Conservation (phyloP, 2,888 invertebrate genomes). For the Aspidiotus rigidus region DNA sequence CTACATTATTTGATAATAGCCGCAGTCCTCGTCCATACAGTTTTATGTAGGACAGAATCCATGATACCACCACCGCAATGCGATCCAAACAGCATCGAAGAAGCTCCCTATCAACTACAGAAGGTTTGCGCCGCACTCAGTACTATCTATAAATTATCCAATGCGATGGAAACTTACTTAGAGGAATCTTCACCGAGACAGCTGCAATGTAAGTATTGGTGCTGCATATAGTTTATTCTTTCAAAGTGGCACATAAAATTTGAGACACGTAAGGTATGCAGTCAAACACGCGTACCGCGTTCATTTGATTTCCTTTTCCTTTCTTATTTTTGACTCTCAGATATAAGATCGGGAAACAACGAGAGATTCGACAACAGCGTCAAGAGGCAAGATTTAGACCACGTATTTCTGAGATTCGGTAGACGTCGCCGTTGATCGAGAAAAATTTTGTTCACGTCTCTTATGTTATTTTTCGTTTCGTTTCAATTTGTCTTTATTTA, state of each 20-base stretch:
- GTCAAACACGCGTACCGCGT: no score
- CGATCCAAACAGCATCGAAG: slow-evolving; percentile 51
- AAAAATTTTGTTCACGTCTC: no score
- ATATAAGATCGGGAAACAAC: slow-evolving; percentile 8
- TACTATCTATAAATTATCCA: slow-evolving; percentile 54
- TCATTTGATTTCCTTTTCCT: no score
- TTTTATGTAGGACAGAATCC: no score
- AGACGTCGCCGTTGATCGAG: slow-evolving; percentile 47
- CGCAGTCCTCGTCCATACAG: no score
- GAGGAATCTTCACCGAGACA: slow-evolving; percentile 45
- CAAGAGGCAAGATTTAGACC: slow-evolving; percentile 80
- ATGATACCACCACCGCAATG: slow-evolving; percentile 43
- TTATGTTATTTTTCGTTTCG: no score
- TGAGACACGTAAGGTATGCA: no score
- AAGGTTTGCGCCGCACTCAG: slow-evolving; percentile 57
- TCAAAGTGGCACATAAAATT: no score
- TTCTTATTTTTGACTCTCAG: neutral
- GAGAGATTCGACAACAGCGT: slow-evolving; percentile 46
- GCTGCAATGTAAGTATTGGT: slow-evolving; percentile 34
- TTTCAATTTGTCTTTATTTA: no score
- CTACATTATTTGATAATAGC: no score
- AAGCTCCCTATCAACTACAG: slow-evolving; percentile 54
- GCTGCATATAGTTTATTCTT: neutral
- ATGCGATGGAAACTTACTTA: slow-evolving; percentile 52
- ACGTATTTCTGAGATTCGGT: slow-evolving; percentile 82